Base-by-base conservation (phyloP, 2,797 vertebrate genomes). In the Catharus ustulatus region DNA sequence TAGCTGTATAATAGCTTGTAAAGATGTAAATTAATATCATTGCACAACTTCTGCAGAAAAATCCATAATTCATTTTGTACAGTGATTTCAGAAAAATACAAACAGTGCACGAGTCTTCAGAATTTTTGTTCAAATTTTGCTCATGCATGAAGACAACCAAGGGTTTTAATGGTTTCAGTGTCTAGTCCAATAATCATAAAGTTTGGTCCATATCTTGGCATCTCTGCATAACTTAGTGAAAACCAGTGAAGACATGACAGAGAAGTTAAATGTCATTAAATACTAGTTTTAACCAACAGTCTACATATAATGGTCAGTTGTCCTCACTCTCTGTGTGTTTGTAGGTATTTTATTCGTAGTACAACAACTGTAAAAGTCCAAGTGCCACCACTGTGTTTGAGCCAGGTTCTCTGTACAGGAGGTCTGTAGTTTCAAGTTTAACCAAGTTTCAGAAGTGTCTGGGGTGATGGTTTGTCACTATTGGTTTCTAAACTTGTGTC, bases 361-460 rank as follows among this genome's bases (percentile, higher is more conserved):
- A 77, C 63, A 90, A 36, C 52, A 34, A 34, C 34, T 75, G 3
- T 34, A 43, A 74, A 94, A 93, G 46, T 57, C 84, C 57, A 92
- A 79, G 89, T 94, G 80, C 93, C 78, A 38, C 73, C 81, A 24
- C 77, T 92, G 52, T 73, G 57, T 87, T 95, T 93, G 85, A 83
- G 80, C 67, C 73, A 77, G 91, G 57, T 94, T 95, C 64, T 94
- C 69, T 52, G 7, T 82, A 81, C 27, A 61, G 76, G 45, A 58
- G 61, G 19, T 91, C 55, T 83, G 76, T 69, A 82, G 64, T 94
- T 94, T 75, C 76, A 96, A 79, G 79, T 58, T 74, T 82, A 87
- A 82, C 91, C 94, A 85, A 32, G 91, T 95, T 94, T 95, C 85
- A 79, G 14, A 94, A 86, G 77, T 83, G 89, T 93, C 80, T 52